Percentiles rank a stretch among this genome's conserved stretches.
Evolutionary conservation across 1,140 invertebrate genomes (phyloP).

Genomic region (Bombus difficillimus): DNA sequence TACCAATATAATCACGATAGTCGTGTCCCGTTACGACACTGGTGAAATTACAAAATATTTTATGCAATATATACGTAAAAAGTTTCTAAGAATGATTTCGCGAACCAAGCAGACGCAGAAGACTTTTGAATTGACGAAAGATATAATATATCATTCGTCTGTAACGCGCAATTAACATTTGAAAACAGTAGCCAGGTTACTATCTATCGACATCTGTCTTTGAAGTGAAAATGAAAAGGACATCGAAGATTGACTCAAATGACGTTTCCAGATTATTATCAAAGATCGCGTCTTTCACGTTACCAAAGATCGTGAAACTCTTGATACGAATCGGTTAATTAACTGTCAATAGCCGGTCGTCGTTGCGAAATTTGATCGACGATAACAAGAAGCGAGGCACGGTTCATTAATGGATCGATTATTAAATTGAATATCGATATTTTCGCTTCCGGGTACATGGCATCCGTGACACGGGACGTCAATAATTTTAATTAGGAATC

Average conservation of each 20-base stretch:
- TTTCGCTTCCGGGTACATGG: neutral
- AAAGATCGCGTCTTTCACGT: neutral
- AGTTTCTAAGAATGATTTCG: neutral
- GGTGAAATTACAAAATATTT: neutral
- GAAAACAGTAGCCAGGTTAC: neutral
- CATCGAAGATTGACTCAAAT: neutral
- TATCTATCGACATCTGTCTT: neutral
- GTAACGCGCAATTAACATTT: slow-evolving; percentile 7
- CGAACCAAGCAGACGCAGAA: neutral
- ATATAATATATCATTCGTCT: too few relatives aligned
- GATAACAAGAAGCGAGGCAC: slow-evolving; percentile 1
- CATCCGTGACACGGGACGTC: slow-evolving; percentile 30
- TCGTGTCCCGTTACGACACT: neutral
- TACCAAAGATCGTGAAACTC: neutral
- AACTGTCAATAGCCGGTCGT: neutral
- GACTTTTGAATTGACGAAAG: neutral
- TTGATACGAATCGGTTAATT: slow-evolving; percentile 9
- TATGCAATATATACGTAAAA: neutral
- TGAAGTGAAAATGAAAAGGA: neutral
- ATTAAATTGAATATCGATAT: slow-evolving; percentile 49
- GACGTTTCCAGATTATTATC: neutral
- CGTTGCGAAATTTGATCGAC: slow-evolving; percentile 14
- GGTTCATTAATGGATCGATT: slow-evolving; percentile 21
- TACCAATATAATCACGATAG: too few relatives aligned
- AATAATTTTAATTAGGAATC: slow-evolving; percentile 49